phyloP scores from a whole-genome alignment of 2,888 invertebrate species.

The Mellilla xanthometata region DNA sequence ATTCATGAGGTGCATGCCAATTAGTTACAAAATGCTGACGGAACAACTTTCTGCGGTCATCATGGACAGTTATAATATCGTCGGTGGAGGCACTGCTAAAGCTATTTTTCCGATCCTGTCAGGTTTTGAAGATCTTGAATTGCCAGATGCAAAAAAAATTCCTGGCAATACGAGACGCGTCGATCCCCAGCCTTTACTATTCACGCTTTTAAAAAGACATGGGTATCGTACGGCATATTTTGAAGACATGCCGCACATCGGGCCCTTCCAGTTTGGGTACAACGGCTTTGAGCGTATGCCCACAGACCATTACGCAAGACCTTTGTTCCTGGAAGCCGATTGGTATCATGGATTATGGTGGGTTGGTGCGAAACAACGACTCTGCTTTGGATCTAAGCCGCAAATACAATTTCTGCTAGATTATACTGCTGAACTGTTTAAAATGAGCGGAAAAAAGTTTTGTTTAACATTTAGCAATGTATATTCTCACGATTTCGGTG shows the following conservation, averaged over 20 bases:
- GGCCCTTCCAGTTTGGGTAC: constrained; percentile 94
- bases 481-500: constrained; percentile 90
- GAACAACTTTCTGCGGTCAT: constrained; percentile 46
- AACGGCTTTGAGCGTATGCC: constrained; percentile 92
- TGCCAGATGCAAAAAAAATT: constrained; percentile 91
- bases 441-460: constrained; percentile 84
- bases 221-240: constrained; percentile 91
- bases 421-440: constrained; percentile 75
- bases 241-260: constrained; percentile 92
- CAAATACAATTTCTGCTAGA: constrained; percentile 86
- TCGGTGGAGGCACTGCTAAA: constrained; percentile 93
- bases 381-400: constrained; percentile 86
- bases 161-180: constrained; percentile 83
- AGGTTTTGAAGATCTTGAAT: constrained; percentile 90
- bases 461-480: constrained; percentile 94
- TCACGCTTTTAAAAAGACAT: constrained; percentile 87
- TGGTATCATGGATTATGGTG: constrained; percentile 31
- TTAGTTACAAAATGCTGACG: constrained; percentile 87
- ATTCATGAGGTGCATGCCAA: constrained; percentile 90
- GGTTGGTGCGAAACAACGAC: constrained; percentile 47
- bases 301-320: constrained; percentile 94
- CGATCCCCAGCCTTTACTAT: constrained; percentile 92
- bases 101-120: constrained; percentile 94
- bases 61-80: constrained; percentile 85
- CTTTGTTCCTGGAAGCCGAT: constrained; percentile 85